A percentile compares a stretch with the other conserved stretches of the same genome.
These are phyloP conservation scores for Myotis pilosus DNA, from an alignment of 2,797 vertebrate genomes.

Conservation along the genomic window DNA sequence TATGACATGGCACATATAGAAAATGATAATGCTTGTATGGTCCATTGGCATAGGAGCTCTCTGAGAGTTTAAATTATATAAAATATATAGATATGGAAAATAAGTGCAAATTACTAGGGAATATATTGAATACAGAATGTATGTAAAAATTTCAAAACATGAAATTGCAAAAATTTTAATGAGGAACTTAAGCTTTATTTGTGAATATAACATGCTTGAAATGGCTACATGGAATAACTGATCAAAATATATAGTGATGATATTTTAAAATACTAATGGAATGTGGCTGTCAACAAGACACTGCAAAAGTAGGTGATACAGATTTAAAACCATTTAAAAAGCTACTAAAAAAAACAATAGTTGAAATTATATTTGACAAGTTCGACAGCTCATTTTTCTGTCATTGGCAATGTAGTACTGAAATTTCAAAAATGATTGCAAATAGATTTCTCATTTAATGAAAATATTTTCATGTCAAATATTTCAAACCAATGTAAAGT, in stretches of 20 bases:
- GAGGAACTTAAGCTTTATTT: not conserved
- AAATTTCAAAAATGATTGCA: constrained; percentile 2
- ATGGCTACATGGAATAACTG: not conserved
- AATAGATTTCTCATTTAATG: not conserved
- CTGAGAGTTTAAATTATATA: not conserved
- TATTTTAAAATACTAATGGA: not conserved
- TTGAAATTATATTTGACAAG: constrained; percentile 2
- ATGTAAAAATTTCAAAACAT: not conserved
- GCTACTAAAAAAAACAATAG: not conserved
- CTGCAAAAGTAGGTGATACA: not conserved
- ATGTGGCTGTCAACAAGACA: not conserved
- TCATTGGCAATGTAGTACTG: constrained; percentile 7
- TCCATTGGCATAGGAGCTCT: not conserved
- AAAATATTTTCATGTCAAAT: not conserved
- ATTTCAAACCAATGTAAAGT: not conserved
- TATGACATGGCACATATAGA: not conserved
- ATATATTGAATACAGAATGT: not conserved
- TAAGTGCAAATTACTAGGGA: not conserved
- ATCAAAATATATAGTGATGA: not conserved
- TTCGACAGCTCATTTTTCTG: not conserved
- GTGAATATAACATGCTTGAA: not conserved
- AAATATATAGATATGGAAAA: not conserved
- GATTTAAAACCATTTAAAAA: not conserved
- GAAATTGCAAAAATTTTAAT: not conserved
- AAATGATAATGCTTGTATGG: not conserved